Base-by-base conservation (phyloP, 2,888 invertebrate genomes). In the Drosophila paranaensis region DNA sequence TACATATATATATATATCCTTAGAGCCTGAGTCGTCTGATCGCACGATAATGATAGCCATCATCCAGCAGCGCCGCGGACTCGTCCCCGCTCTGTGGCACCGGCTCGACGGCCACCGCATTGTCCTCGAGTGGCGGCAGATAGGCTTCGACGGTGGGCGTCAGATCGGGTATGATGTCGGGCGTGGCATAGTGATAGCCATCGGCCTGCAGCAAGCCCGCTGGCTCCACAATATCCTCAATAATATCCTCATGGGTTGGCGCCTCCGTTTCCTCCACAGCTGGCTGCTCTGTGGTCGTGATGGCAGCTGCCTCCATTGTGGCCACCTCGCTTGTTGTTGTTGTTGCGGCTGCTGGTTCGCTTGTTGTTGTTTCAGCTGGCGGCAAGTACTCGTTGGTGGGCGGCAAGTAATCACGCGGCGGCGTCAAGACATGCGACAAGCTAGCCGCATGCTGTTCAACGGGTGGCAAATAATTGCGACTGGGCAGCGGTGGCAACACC, bases 381-480 rank as follows among this genome's bases (percentile, higher is more conserved):
- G 84, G 84, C 58, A 85, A 39, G 16, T 85, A 89, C 66, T 84
- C 89, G n/a, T 87, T 85, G 73, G 42, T 87, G 46, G 81, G 89
- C 45, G 89, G 87, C 74, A 90, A 67, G 33, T 90, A 91, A 46
- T 88, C 84, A 55, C 71, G 84, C 14, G 90, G 89, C 10, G 79
- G 79, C 54, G 66, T 58, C 30, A 81, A 60, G 2, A 74, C 79
- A 46, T 88, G 87, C 30, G 81, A 39, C 54, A 86, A 50, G 9
- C 64, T 74, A 0, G 89, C 74, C 2, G 88, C 88, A 60, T 86
- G 90, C 60, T 81, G 73, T 56, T 89, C 86, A 35, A 85, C 76
- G 1, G 91, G 92, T 35, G 92, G 91, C 71, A 91, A 68, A 16
- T 91, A 91, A 37, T 91, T 71, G 35, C 83, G 88, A 54, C 86